phyloP scores from a whole-genome alignment of 1,140 invertebrate genomes.

The Manduca sexta region DNA sequence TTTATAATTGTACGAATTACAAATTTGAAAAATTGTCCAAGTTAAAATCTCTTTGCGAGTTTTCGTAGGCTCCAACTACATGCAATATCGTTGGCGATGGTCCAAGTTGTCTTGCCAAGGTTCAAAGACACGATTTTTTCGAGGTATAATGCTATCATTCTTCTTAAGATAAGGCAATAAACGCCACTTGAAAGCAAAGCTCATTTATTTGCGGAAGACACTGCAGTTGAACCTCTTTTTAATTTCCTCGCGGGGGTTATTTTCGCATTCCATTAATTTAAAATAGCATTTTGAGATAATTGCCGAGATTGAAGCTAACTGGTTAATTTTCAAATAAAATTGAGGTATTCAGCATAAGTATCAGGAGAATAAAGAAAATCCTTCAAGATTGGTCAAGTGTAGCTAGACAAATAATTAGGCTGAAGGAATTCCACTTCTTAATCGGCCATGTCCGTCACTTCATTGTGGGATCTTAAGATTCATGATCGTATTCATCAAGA shows the following conservation, averaged over 20 bases:
- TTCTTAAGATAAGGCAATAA: conserved; percentile 65
- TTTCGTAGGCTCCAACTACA: conserved; percentile 34
- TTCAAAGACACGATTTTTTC: conserved; percentile 60
- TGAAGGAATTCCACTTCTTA: too few species aligned
- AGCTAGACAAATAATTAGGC: too few species aligned
- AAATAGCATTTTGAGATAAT: conserved; percentile 14
- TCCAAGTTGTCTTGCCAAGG: conserved; percentile 61
- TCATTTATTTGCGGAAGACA: conserved; percentile 58
- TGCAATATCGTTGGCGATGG: conserved; percentile 50
- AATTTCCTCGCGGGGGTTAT: conserved; percentile 36
- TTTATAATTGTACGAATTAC: too few species aligned
- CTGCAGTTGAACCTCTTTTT: conserved; percentile 47
- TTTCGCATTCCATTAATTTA: conserved; percentile 46
- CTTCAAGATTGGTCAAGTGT: too few species aligned
- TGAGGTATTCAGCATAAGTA: too few species aligned
- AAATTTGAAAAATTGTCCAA: too few species aligned
- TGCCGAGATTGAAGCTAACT: not conserved
- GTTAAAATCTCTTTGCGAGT: conserved; percentile 9
- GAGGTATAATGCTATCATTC: conserved; percentile 61
- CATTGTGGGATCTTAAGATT: too few species aligned
- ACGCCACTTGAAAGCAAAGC: conserved; percentile 59
- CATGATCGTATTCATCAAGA: too few species aligned
- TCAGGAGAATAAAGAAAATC: too few species aligned
- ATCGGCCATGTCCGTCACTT: too few species aligned
- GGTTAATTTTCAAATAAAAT: too few species aligned